Evolutionary conservation across 2,113 vertebrate genomes (phyloP).

Genomic region (Centropus unirufus): DNA sequence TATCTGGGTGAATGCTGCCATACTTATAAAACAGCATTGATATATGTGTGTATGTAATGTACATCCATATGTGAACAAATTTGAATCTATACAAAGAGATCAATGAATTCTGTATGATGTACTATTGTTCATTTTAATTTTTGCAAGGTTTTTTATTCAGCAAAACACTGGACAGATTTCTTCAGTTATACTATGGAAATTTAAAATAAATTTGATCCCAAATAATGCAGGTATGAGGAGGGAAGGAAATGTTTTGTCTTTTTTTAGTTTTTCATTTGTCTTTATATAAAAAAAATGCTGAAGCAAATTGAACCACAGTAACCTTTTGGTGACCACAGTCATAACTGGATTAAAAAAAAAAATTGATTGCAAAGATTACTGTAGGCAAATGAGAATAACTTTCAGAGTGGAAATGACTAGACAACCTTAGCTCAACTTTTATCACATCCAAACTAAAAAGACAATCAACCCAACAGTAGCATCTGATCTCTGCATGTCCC

Average conservation of each 20-base stretch:
- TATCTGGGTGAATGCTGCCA: background rate
- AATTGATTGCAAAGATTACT: background rate
- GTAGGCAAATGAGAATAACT: background rate
- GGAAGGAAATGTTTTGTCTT: background rate
- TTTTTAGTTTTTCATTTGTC: background rate
- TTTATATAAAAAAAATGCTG: background rate
- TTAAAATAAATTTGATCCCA: background rate
- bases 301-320: background rate
- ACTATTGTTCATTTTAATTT: background rate
- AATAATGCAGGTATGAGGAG: background rate
- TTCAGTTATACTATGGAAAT: background rate
- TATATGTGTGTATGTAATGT: background rate
- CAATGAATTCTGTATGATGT: accelerated
- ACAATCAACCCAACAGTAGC: background rate
- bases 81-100: background rate
- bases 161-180: background rate
- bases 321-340: background rate
- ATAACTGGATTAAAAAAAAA: background rate
- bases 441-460: conserved; percentile 17
- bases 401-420: background rate
- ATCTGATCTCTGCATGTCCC: conserved; percentile 43
- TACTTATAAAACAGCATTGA: background rate
- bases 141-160: background rate
- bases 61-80: background rate
- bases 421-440: background rate